Percentiles rank a stretch among this genome's conserved stretches.
These are phyloP conservation scores for Microplitis demolitor DNA, from an alignment of 1,140 invertebrate genomes.

Conservation along the genomic window DNA sequence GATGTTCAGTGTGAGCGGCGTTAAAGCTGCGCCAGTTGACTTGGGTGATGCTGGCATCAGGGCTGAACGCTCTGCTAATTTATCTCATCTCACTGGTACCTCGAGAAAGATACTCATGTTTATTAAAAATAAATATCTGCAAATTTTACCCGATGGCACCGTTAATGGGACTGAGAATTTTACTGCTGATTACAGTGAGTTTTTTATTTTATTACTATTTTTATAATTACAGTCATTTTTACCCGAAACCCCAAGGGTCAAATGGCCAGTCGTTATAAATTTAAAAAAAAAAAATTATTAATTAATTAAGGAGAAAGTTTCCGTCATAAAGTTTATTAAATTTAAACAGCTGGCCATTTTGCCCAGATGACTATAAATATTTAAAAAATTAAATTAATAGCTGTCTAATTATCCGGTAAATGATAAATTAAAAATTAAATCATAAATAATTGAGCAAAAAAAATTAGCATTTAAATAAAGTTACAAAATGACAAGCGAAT, in stretches of 20 bases:
- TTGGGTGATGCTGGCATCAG: conserved; percentile 42
- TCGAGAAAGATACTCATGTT: conserved; percentile 79
- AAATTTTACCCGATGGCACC: conserved; percentile 77
- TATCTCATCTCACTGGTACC: conserved; percentile 74
- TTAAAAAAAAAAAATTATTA: neutral
- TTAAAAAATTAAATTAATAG: neutral
- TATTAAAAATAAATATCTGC: conserved; percentile 78
- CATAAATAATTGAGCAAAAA: neutral
- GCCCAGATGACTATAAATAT: too few relatives aligned
- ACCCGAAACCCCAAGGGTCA: too few relatives aligned
- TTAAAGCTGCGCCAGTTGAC: conserved; percentile 42
- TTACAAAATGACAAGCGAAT: neutral
- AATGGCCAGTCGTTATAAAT: neutral
- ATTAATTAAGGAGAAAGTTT: neutral
- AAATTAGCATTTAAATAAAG: neutral
- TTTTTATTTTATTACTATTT: conserved; percentile 1
- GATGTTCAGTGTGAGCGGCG: conserved; percentile 41
- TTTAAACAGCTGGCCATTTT: too few relatives aligned
- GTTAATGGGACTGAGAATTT: conserved; percentile 79
- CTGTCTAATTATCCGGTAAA: neutral
- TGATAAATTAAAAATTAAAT: neutral
- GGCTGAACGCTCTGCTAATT: conserved; percentile 72
- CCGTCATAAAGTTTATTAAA: neutral
- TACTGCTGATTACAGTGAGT: conserved; percentile 81
- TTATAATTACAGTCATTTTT: too few relatives aligned